Evolutionary conservation across 2,888 invertebrate species (phyloP).

Genomic region (Sminthurides aquaticus): DNA sequence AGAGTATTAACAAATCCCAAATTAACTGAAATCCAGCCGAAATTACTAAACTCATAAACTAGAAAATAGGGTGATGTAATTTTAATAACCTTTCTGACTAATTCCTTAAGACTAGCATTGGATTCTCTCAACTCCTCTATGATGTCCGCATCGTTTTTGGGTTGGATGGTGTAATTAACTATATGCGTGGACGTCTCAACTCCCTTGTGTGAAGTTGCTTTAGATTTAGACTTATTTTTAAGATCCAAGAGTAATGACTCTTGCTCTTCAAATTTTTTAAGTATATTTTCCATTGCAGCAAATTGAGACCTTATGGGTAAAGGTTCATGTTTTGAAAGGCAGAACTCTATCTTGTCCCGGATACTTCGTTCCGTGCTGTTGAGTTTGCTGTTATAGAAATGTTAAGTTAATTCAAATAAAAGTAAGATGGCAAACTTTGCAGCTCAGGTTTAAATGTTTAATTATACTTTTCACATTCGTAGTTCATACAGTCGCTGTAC

Average conservation of each 20-base stretch:
- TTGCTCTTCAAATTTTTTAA: constrained; percentile 36
- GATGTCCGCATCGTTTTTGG: constrained; percentile 40
- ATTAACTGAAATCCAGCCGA: not conserved
- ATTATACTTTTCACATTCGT: not conserved
- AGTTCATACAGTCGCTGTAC: too few relatives aligned
- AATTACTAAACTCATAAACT: not conserved
- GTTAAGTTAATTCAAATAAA: not conserved
- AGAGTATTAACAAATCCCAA: not conserved
- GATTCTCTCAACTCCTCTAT: constrained; percentile 41
- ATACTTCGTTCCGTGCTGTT: too few relatives aligned
- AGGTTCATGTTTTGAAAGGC: not conserved
- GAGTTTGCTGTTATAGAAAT: too few relatives aligned
- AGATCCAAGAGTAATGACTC: constrained; percentile 38
- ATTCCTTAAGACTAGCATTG: constrained; percentile 34
- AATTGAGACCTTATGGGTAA: not conserved
- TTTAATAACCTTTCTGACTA: constrained; percentile 33
- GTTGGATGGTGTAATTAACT: constrained; percentile 19
- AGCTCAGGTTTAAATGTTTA: not conserved
- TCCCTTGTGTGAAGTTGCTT: not conserved
- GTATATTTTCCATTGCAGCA: constrained; percentile 10
- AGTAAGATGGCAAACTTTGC: too few relatives aligned
- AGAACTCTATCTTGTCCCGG: too few relatives aligned
- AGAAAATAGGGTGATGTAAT: not conserved
- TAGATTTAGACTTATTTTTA: constrained; percentile 9
- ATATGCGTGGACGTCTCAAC: not conserved